Evolutionary conservation across 2,888 invertebrate species (phyloP).

Genomic region (Platycheirus rosarum): DNA sequence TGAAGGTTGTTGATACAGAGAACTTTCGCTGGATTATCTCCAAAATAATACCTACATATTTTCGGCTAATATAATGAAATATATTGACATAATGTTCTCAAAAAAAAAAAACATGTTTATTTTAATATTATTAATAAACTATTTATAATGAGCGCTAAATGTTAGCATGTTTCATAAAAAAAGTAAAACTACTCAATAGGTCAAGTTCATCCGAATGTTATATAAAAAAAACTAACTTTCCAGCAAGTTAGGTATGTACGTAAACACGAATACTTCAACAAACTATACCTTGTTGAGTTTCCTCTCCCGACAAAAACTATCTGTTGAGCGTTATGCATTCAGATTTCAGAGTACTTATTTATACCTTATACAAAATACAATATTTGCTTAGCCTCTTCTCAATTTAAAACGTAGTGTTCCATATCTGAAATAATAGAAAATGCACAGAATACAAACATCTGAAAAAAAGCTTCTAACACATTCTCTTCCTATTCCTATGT

Average conservation of each 20-base stretch:
- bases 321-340: conserved; percentile 48
- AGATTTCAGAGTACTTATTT: conserved; percentile 20
- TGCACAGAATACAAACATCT: neutral
- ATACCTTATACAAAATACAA: too few relatives aligned
- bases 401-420: neutral
- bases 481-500: conserved; percentile 6
- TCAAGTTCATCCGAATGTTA: conserved; percentile 32
- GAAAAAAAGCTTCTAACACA: conserved; percentile 25
- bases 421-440: neutral
- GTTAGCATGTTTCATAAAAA: neutral
- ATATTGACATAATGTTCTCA: too few relatives aligned
- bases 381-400: conserved; percentile 12
- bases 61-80: too few relatives aligned
- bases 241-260: conserved; percentile 8
- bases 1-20: too few relatives aligned
- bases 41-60: too few relatives aligned
- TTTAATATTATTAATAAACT: too few relatives aligned
- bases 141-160: too few relatives aligned
- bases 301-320: conserved; percentile 42
- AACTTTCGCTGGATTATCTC: too few relatives aligned
- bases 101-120: too few relatives aligned
- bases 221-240: conserved; percentile 22
- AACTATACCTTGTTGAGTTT: neutral
- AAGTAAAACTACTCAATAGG: conserved; percentile 27
- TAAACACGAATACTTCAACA: conserved; percentile 28